Base-by-base conservation (phyloP, 2,888 invertebrate genomes). In the Machimus atricapillus region DNA sequence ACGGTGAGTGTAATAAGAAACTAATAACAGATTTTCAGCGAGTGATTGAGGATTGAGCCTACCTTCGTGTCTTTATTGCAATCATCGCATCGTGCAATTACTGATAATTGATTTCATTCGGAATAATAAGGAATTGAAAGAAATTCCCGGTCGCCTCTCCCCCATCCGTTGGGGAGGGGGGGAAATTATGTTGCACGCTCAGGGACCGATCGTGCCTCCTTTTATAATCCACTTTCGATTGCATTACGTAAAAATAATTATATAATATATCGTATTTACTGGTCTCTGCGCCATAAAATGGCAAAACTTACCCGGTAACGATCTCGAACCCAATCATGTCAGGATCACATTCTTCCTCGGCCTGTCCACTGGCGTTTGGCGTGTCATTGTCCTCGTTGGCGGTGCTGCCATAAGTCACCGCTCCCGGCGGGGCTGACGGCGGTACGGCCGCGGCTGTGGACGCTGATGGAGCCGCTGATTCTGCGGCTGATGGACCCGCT, bases 241-340 rank as follows among this genome's bases (percentile, higher is more conserved):
- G 74, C 23, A 85, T 85, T 86, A 77, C 52, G 77, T 56, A 86
- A 86, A 76, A 77, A 86, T 86, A 86, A 86, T 86, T 86, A 77
- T 77, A 77, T 77, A 86, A 86, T 77, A 86, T 86, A 77, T 56
- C 77, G 56, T 86, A 77, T 56, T 76, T 86, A 56, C n/a, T 77
- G 77, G n/a, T n/a, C 46, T 77, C 34, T 1, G 23, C 34, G 52
- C 43, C 46, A 14, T 7, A 74, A n/a, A 74, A 66, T 86, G 78
- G 27, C 9, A 40, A n/a, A n/a, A 91, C 93, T 93, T 93, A 94
- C 94, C 97, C 98, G 89, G 97, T 98, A 90, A 97, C 96, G 91
- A 98, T 94, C 93, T 98, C 98, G 93, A 98, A 98, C 90, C 97
- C 97, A 90, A 97, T 95, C 96, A 97, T 96, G 93, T 97, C 97